Conservation (phyloP, 1,140 invertebrate species). For the Sycobia sp. region DNA sequence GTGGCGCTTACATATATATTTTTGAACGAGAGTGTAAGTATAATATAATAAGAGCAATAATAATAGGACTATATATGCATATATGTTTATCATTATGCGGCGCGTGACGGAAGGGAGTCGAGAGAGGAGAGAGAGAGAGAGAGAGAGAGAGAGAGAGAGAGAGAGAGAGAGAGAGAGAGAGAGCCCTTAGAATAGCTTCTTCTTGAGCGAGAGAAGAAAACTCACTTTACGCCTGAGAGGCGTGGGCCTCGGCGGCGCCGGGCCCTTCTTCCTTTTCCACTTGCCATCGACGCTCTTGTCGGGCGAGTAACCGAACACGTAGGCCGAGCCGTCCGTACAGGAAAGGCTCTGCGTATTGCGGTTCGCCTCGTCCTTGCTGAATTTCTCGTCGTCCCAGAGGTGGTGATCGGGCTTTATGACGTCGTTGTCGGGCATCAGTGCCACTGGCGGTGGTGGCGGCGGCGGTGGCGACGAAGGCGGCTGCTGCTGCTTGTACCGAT, state of each 20-base stretch:
- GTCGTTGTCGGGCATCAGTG: not conserved
- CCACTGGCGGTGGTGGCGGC: not conserved
- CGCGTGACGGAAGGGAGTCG: not conserved
- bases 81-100: too few relatives aligned
- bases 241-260: slow-evolving; percentile 78
- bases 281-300: slow-evolving; percentile 71
- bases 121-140: too few relatives aligned
- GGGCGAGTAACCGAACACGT: slow-evolving; percentile 39
- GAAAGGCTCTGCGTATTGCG: slow-evolving; percentile 61
- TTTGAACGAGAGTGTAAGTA: too few relatives aligned
- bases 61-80: too few relatives aligned
- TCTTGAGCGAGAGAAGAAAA: slow-evolving; percentile 34
- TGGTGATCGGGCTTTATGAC: slow-evolving; percentile 22
- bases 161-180: not conserved
- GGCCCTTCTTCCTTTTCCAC: slow-evolving; percentile 78
- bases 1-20: too few relatives aligned
- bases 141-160: too few relatives aligned
- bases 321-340: slow-evolving; percentile 34
- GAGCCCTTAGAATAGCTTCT: slow-evolving; percentile 21
- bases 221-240: slow-evolving; percentile 68
- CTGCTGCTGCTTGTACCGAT: too few relatives aligned
- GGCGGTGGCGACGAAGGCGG: too few relatives aligned
- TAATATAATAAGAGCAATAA: too few relatives aligned
- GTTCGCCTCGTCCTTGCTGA: slow-evolving; percentile 66
- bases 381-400: slow-evolving; percentile 62